A percentile compares a stretch with the other conserved stretches of the same genome.
These are phyloP conservation scores for Origma solitaria DNA, from an alignment of 2,113 vertebrate species.

Conservation along the genomic window DNA sequence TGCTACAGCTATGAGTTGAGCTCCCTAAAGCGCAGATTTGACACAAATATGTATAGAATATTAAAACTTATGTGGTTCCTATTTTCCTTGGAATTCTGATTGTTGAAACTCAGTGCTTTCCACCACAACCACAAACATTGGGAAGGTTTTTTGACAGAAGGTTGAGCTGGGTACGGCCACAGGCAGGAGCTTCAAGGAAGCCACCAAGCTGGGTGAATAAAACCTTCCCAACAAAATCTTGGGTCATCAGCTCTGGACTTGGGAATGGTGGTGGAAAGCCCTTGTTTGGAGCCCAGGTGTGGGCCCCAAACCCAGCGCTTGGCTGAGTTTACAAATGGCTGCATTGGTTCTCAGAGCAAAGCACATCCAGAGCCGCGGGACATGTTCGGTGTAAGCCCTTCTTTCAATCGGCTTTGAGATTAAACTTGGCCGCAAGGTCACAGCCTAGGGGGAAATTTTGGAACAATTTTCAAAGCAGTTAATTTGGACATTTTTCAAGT, in stretches of 20 bases:
- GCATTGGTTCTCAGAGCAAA: neutral
- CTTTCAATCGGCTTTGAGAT: neutral
- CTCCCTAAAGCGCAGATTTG: neutral
- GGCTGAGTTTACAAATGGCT: neutral
- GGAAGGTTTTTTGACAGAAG: neutral
- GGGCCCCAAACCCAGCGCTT: rapidly evolving
- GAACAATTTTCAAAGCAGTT: constrained; percentile 11
- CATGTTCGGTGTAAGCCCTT: neutral
- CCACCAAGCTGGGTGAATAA: neutral
- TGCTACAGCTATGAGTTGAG: rapidly evolving
- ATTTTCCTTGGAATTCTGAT: neutral
- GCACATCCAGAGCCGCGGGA: neutral
- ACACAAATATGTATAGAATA: neutral
- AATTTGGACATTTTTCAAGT: constrained; percentile 18
- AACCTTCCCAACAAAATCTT: neutral
- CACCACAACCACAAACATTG: neutral
- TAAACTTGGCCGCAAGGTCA: constrained; percentile 1
- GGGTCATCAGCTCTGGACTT: neutral
- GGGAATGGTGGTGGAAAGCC: neutral
- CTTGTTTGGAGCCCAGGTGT: neutral
- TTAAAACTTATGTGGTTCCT: neutral
- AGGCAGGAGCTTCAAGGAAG: neutral
- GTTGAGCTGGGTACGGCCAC: rapidly evolving
- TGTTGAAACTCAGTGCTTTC: neutral
- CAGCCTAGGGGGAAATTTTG: neutral